Evolutionary conservation across 37 sponge, comb jelly and placozoan genomes (phyloP).

Genomic region (Hexactinellida sp.): DNA sequence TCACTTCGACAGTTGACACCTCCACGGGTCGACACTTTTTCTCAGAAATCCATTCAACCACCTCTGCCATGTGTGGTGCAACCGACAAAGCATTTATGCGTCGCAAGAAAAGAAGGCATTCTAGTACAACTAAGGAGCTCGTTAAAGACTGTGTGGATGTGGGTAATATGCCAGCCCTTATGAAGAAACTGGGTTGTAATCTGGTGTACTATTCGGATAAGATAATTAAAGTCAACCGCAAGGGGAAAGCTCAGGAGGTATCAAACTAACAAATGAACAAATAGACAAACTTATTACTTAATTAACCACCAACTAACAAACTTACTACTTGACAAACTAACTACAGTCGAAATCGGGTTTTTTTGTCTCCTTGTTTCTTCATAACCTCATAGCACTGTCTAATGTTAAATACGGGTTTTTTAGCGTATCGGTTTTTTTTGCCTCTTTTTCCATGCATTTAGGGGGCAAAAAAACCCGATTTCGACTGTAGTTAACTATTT

Average conservation of each 20-base stretch:
- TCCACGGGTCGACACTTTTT: not conserved
- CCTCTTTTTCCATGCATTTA: no score
- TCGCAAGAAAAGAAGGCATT: not conserved
- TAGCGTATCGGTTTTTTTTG: no score
- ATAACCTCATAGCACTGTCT: no score
- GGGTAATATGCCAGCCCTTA: not conserved
- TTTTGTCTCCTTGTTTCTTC: not conserved
- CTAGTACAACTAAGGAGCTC: not conserved
- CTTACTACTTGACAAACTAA: no score
- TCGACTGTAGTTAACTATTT: no score
- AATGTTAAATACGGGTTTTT: no score
- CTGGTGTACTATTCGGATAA: not conserved
- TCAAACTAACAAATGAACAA: no score
- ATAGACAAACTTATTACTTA: no score
- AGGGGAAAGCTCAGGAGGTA: constrained; percentile 14
- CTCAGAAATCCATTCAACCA: constrained; percentile 11
- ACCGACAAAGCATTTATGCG: not conserved
- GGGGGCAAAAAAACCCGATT: no score
- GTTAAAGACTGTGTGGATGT: not conserved
- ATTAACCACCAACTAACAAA: no score
- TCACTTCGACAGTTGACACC: not conserved
- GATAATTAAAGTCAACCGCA: not conserved
- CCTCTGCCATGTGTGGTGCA: constrained; percentile 2
- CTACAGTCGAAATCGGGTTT: no score
- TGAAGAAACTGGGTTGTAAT: constrained; percentile 2